Base-by-base conservation (phyloP, 1,140 invertebrate species). In the Anastrepha ludens region DNA sequence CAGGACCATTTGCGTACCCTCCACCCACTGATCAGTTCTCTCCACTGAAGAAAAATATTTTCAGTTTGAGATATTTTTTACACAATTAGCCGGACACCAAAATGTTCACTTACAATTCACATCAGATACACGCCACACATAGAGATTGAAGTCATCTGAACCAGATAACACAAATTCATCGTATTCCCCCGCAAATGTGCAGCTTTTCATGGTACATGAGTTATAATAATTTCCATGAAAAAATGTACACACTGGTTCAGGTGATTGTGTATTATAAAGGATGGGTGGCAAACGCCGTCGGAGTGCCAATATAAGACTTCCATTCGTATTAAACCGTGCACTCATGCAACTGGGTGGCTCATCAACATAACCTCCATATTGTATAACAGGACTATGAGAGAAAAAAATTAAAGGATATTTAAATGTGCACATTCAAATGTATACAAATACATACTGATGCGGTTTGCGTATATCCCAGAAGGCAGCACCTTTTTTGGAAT, bases 171-270 rank as follows among this genome's bases (percentile, higher is more conserved):
- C 95, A 93, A 96, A 98, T 94, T 98, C 96, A 92, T 99, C 98
- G 65, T 96, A 95, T 7, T 96, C 95, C 0, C 98, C 98, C n/a
- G 97, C 98, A 94, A 99, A 99, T 85, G 96, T 97, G 91, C 98
- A 98, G 88, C 97, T 98, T 93, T 99, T 99, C 97, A 99, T 98
- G 0, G 98, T 99, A 92, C 98, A 99, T 2, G 97, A 98, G 93
- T 99, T 99, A 90, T 98, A 98, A 93, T 99, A 99, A 87, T 97
- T 97, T 44, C 96, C 95, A 92, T 98, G 97, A 93, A 98, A 97
- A 93, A 99, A 98, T 93, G 98, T 96, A 87, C 96, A 97, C 39
- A 97, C 91, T 0, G 96, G 95, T 41, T 95, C 94, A 1, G 96
- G 93, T 7, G 95, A 95, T 87, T 96, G 94, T 0, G 97, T 94